phyloP scores from a whole-genome alignment of 2,113 vertebrate species.

The Stigmatopora nigra region DNA sequence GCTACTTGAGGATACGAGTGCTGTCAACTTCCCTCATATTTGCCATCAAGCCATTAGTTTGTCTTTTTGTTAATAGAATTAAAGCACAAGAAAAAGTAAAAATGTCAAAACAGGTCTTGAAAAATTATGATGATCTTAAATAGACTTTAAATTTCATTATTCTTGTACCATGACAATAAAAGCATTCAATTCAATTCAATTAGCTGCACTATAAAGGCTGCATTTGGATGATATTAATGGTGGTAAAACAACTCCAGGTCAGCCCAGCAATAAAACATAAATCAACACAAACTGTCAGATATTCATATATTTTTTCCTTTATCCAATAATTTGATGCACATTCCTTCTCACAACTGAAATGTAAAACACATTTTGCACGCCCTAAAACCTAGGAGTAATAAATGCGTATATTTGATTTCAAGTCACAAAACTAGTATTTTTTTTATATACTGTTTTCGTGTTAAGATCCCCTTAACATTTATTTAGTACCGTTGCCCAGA shows the following conservation, averaged over 20 bases:
- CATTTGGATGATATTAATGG: background rate
- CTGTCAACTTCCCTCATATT: background rate
- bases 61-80: background rate
- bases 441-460: background rate
- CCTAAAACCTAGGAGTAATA: too few species aligned
- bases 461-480: slow-evolving; percentile 27
- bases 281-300: background rate
- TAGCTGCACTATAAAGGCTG: too few species aligned
- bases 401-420: background rate
- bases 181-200: too few species aligned
- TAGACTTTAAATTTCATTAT: background rate
- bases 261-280: background rate
- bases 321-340: background rate
- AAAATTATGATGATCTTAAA: background rate
- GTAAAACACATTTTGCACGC: too few species aligned
- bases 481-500: slow-evolving; percentile 32
- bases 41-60: background rate
- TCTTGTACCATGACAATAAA: too few species aligned
- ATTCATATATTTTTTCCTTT: background rate
- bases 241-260: background rate
- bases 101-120: background rate
- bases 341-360: background rate
- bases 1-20: background rate
- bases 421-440: background rate
- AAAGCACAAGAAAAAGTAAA: background rate